phyloP scores from a whole-genome alignment of 2,797 vertebrate species.

The Cheirogaleus major region DNA sequence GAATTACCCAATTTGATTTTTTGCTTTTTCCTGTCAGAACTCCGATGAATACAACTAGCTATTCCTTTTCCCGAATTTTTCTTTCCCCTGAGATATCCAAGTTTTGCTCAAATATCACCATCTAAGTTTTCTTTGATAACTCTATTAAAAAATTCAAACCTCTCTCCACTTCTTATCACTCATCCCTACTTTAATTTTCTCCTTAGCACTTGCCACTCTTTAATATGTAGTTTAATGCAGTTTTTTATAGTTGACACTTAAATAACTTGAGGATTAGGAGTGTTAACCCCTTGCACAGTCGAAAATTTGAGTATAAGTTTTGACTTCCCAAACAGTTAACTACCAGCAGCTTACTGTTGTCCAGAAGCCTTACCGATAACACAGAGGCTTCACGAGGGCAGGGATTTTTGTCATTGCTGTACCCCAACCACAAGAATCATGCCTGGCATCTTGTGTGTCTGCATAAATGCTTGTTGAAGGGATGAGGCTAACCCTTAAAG shows the following conservation, averaged over 20 bases:
- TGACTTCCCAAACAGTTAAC: neutral
- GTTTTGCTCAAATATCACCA: neutral
- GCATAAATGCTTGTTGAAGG: neutral
- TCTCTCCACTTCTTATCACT: fast-evolving
- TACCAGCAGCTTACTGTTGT: neutral
- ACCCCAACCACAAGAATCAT: neutral
- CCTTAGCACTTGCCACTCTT: neutral
- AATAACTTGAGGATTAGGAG: neutral
- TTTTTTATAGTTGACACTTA: neutral
- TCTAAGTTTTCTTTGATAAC: neutral
- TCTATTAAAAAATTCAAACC: neutral
- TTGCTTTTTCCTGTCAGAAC: neutral
- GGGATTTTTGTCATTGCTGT: neutral
- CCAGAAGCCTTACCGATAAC: neutral
- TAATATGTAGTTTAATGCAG: neutral
- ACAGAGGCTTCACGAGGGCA: neutral
- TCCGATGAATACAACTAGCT: neutral
- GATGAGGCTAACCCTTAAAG: neutral
- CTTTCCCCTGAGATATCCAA: neutral
- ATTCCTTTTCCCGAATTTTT: neutral
- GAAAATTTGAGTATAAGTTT: neutral
- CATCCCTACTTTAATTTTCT: neutral
- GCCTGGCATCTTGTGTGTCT: neutral
- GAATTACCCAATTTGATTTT: too few relatives aligned
- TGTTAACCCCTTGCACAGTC: neutral